These are phyloP conservation scores for Anser brachyrhynchus DNA, from an alignment of 2,113 vertebrate genomes.

Conservation along the genomic window DNA sequence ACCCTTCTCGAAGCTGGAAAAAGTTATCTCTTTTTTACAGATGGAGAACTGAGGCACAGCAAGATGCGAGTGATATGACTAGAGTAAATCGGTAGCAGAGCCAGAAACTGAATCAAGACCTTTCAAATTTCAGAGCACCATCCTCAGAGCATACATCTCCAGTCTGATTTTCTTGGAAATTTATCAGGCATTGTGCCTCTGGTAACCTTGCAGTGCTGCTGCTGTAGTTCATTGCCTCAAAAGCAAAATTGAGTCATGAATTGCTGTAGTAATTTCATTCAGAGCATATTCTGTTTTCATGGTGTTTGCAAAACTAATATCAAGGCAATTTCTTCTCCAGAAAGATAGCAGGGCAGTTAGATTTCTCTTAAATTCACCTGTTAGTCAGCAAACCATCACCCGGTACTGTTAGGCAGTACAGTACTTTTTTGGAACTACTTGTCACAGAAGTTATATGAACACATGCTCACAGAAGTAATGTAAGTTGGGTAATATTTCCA, in stretches of 20 bases:
- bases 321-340: not conserved
- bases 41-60: not conserved
- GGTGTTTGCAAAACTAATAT: not conserved
- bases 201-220: not conserved
- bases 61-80: not conserved
- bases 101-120: not conserved
- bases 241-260: not conserved
- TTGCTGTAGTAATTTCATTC: not conserved
- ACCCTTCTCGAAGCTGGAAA: not conserved
- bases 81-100: not conserved
- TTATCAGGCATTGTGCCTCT: not conserved
- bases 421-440: not conserved
- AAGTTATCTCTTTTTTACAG: not conserved
- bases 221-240: not conserved
- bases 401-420: not conserved
- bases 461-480: not conserved
- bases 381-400: not conserved
- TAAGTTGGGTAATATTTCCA: not conserved
- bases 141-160: not conserved
- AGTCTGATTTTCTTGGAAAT: not conserved
- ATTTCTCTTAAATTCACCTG: not conserved
- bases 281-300: not conserved
- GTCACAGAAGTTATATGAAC: not conserved
- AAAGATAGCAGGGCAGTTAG: not conserved
- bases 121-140: not conserved